phyloP scores from a whole-genome alignment of 2,888 invertebrate genomes.

The Ferdinandea cuprea region DNA sequence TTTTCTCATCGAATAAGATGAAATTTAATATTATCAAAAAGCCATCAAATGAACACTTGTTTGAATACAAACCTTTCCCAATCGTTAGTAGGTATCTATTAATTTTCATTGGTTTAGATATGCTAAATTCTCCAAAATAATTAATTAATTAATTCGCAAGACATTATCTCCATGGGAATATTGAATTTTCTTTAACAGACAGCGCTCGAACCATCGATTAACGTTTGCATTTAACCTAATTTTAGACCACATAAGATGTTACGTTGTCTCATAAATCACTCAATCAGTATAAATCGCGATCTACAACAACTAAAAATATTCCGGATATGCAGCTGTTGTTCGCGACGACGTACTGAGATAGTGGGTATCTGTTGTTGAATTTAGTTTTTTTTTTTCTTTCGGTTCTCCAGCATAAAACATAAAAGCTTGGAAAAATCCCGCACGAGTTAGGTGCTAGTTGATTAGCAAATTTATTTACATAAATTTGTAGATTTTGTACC shows the following conservation, averaged over 20 bases:
- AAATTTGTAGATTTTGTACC: neutral
- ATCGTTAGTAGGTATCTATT: neutral
- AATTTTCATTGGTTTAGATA: neutral
- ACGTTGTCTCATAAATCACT: conserved; percentile 49
- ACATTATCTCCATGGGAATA: conserved; percentile 15
- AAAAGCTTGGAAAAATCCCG: neutral
- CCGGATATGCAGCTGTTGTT: conserved; percentile 57
- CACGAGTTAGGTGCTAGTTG: neutral
- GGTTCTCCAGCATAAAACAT: neutral
- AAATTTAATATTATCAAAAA: too few relatives aligned
- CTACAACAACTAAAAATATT: conserved; percentile 12
- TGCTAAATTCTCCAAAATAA: conserved; percentile 7
- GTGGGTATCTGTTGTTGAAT: neutral
- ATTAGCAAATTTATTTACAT: neutral
- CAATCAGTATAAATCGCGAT: conserved; percentile 45
- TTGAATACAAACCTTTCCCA: too few relatives aligned
- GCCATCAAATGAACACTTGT: too few relatives aligned
- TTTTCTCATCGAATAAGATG: too few relatives aligned
- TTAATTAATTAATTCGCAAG: conserved; percentile 15
- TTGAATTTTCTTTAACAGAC: conserved; percentile 6
- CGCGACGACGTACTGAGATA: neutral
- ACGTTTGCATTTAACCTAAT: conserved; percentile 34
- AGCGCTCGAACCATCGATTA: neutral
- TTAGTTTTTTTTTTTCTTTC: neutral
- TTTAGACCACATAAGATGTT: conserved; percentile 48